These are phyloP conservation scores for Tiliacea citrago DNA, from an alignment of 2,888 invertebrate genomes.

Conservation along the genomic window DNA sequence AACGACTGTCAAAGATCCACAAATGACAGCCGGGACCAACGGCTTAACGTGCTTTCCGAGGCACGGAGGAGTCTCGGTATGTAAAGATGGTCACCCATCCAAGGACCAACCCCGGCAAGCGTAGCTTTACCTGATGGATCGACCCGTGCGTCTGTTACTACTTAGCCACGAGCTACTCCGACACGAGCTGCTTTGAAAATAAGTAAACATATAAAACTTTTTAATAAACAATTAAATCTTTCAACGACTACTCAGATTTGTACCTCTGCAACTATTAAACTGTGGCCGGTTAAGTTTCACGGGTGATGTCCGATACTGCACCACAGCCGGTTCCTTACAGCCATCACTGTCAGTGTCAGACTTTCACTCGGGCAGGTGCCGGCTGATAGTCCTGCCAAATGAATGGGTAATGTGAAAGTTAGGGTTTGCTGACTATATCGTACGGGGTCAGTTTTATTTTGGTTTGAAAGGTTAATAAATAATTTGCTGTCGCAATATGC, in stretches of 20 bases:
- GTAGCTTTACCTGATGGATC: too few relatives aligned
- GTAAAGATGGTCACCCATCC: too few relatives aligned
- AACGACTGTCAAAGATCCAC: too few relatives aligned
- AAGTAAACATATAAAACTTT: not conserved
- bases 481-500: too few relatives aligned
- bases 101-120: too few relatives aligned
- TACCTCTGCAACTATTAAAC: constrained; percentile 17
- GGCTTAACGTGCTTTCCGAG: too few relatives aligned
- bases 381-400: constrained; percentile 61
- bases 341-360: constrained; percentile 67
- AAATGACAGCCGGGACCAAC: too few relatives aligned
- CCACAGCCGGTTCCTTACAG: constrained; percentile 57
- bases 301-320: constrained; percentile 69
- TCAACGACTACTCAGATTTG: constrained; percentile 5
- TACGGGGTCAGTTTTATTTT: too few relatives aligned
- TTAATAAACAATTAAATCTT: not conserved
- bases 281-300: constrained; percentile 63
- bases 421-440: constrained; percentile 31
- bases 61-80: too few relatives aligned
- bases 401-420: constrained; percentile 44
- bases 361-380: constrained; percentile 58
- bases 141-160: too few relatives aligned
- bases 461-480: too few relatives aligned
- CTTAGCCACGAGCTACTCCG: too few relatives aligned
- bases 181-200: not conserved